Conservation (phyloP, 2,113 vertebrate species). For the Telmatochromis sp. region DNA sequence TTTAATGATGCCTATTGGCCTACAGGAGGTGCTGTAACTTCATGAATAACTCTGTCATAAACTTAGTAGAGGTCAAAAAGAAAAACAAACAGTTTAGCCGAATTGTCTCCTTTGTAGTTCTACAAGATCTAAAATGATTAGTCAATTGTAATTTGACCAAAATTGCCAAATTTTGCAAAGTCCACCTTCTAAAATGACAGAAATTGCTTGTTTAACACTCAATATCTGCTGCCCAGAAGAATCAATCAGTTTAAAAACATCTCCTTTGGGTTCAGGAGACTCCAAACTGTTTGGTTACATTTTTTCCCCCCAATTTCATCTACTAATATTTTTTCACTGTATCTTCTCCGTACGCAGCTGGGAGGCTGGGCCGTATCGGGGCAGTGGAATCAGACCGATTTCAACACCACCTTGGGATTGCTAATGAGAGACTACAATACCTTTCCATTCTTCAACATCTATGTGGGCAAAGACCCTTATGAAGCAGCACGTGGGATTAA, state of each 20-base stretch:
- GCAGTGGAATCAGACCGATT: conserved; percentile 69
- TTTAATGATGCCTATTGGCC: not conserved
- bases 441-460: conserved; percentile 87
- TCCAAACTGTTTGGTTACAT: not conserved
- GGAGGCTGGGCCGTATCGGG: conserved; percentile 80
- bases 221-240: not conserved
- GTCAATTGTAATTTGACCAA: not conserved
- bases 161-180: not conserved
- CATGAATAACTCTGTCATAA: not conserved
- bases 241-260: not conserved
- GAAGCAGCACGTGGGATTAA: conserved; percentile 53
- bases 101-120: not conserved
- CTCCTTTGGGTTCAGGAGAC: not conserved
- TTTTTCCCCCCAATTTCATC: not conserved
- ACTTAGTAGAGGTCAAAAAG: not conserved
- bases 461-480: conserved; percentile 67
- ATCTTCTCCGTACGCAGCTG: conserved; percentile 60
- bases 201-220: not conserved
- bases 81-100: not conserved
- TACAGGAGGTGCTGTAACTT: not conserved
- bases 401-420: conserved; percentile 80
- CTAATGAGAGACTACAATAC: conserved; percentile 83
- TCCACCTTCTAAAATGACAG: not conserved
- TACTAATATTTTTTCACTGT: not conserved
- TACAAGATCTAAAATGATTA: not conserved